Evolutionary conservation across 2,113 vertebrate genomes (phyloP), one percentile per base, ranked within the genome.

Genomic region (Daubentonia madagascariensis): DNA sequence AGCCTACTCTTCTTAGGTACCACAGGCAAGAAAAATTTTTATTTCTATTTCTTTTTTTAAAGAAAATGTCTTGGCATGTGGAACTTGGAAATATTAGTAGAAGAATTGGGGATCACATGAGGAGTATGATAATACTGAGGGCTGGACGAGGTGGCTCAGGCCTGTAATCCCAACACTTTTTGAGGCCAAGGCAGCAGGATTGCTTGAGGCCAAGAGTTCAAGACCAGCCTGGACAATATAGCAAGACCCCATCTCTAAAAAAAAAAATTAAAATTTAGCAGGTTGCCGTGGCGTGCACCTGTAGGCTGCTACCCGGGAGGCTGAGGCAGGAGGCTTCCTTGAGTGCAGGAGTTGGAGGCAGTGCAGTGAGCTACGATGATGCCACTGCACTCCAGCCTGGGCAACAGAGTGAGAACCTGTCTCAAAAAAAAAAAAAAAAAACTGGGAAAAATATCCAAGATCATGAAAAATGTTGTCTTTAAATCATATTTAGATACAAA

Each of bases 351-450:
- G 17, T 9, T n/a, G 3, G 8, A 37, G 67, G 35, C 99, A n/a
- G n/a, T 0, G 99, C 98, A 40, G 99, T 99, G 45, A 99, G 98
- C 99, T 68, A 99, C 99, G 85, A 99, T 99, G 0, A 99, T 99
- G 98, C 99, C 99, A 98, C 17, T 20, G 67, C 35, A n/a, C 67
- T 68, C 67, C 18, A 68, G 16, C 17, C 67, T n/a, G 67, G 67
- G 35, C 17, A 8, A 68, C 16, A 68, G 17, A 67, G 35, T 67
- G 65, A 68, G 35, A 68, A 7, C 35, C 7, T 68, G 35, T 68
- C 67, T n/a, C 67, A 68, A n/a, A 68, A 68, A 68, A 68, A 68
- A n/a, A 68, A n/a, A 68, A 18, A 68, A n/a, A 68, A 17, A 67
- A 67, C n/a, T n/a, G 9, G 48, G 48, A 11, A 50, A 50, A 50